phyloP scores from a whole-genome alignment of 1,140 invertebrate genomes.

The Varroa destructor region DNA sequence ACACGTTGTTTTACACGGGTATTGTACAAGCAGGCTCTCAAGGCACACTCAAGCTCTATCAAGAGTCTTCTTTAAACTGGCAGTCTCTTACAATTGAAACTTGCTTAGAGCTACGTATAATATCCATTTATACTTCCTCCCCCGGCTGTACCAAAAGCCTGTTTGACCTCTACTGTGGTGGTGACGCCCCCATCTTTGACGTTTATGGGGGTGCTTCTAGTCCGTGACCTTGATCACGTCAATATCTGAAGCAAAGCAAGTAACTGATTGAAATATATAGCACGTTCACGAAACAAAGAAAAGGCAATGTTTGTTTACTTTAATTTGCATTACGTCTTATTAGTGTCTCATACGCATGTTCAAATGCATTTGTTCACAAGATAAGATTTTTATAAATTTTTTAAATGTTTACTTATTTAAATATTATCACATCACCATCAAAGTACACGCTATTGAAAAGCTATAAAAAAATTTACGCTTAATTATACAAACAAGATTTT shows the following conservation, averaged over 20 bases:
- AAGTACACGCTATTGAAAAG: no score
- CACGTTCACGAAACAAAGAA: not conserved
- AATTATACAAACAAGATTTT: no score
- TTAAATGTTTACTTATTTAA: not conserved
- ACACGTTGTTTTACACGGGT: no score
- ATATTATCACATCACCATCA: no score
- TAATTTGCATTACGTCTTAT: not conserved
- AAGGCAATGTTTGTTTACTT: not conserved
- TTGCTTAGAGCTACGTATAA: no score
- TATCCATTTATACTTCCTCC: not conserved
- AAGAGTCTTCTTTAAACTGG: no score
- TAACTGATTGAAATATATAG: not conserved
- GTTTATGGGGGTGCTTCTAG: constrained; percentile 2
- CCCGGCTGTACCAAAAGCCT: not conserved
- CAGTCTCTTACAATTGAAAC: no score
- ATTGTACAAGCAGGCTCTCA: no score
- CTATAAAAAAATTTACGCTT: no score
- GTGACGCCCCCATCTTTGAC: constrained; percentile 1
- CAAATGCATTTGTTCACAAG: not conserved
- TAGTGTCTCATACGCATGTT: not conserved
- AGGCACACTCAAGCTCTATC: no score
- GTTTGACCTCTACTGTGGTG: constrained; percentile 3
- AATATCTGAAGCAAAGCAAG: constrained; percentile 4
- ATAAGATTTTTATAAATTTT: not conserved
- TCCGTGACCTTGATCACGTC: constrained; percentile 10